Evolutionary conservation across 1,140 invertebrate species (phyloP), one percentile per base, ranked within the genome.

Genomic region (Drosophila grimshawi): DNA sequence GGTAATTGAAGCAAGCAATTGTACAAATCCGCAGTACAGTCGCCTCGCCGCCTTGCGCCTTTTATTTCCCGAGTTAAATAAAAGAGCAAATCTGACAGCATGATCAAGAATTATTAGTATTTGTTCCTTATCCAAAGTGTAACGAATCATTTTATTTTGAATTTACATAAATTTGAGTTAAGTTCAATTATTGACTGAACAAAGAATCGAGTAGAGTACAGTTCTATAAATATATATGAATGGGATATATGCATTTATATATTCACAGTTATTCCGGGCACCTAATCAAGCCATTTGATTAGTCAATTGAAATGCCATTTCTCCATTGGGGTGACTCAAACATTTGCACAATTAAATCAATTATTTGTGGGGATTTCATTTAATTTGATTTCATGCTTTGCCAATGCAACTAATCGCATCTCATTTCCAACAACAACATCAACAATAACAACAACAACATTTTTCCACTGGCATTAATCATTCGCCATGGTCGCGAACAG

Each of bases 391-490:
- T 19, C 19, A 19, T 62, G 62, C 67, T 56, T 59, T 78, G 49
- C 41, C 41, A 43, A 4, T n/a, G n/a, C 2, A 43, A 64, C 57
- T 72, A 80, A 86, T 86, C 63, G 66, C 51, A 63, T 68, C 64
- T 76, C 60, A 71, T 78, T 75, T 70, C 66, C 66, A 69, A 62
- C 32, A 78, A 62, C 61, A 62, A 19, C 19, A 19, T 19, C 19
- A 19, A 19, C 19, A 19, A 19, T 19, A 19, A 19, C 19, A 19
- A 19, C 2, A 19, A 19, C 19, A 19, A 19, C 19, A 19, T 19
- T 65, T 86, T 86, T 86, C 79, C 82, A 86, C 62, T 69, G 71
- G 46, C 56, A 82, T 60, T 83, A 88, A 88, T 80, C 79, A 68
- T 77, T 83, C 88, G 70, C 65, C 72, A 83, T 49, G 53, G 66